Conservation (phyloP, 2,113 vertebrate genomes). For the Ictalurus furcatus region DNA sequence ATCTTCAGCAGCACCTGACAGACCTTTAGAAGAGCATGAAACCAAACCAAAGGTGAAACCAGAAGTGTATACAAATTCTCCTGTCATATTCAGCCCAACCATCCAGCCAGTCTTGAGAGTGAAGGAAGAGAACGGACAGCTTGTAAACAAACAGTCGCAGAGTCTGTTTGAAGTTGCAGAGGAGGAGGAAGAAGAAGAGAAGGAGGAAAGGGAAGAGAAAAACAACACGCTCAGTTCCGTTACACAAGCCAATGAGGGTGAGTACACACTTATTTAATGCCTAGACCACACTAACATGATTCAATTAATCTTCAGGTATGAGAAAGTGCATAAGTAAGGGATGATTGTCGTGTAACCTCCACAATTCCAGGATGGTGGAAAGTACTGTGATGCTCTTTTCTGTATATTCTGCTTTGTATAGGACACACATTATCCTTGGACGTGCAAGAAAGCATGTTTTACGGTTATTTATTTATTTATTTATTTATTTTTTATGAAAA, state of each 20-base stretch:
- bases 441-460: not conserved
- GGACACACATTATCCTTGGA: not conserved
- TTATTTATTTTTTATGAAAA: not conserved
- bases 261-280: slow-evolving; percentile 58
- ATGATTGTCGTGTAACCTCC: not conserved
- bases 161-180: slow-evolving; percentile 50
- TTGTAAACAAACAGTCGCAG: slow-evolving; percentile 60
- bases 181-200: slow-evolving; percentile 16
- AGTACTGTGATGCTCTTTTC: not conserved
- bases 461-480: too few species aligned
- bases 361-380: not conserved
- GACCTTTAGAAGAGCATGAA: not conserved
- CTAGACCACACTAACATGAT: not conserved
- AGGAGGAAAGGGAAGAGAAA: slow-evolving; percentile 63
- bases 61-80: slow-evolving; percentile 48
- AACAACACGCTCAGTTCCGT: slow-evolving; percentile 48
- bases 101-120: slow-evolving; percentile 54
- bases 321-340: not conserved
- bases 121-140: slow-evolving; percentile 53
- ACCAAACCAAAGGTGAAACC: slow-evolving; percentile 38
- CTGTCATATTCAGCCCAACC: slow-evolving; percentile 63
- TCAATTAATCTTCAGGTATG: not conserved
- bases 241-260: slow-evolving; percentile 73
- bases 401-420: not conserved
- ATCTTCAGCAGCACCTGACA: slow-evolving; percentile 22